phyloP scores from a whole-genome alignment of 2,797 vertebrate species.

The Acropternis orthonyx region DNA sequence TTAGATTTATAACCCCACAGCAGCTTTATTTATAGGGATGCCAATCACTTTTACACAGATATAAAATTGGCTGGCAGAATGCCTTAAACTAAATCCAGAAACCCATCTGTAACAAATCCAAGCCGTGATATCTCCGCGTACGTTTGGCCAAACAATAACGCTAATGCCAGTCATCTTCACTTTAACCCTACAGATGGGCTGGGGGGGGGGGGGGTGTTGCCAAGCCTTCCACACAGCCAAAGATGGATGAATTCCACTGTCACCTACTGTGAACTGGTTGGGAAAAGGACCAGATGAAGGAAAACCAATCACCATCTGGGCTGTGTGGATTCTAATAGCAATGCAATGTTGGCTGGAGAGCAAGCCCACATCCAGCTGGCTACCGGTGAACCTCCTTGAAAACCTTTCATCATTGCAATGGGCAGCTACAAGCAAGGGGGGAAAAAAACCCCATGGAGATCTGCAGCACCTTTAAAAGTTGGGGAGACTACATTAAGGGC shows the following conservation, averaged over 20 bases:
- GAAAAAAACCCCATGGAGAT: not conserved
- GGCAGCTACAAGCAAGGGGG: not conserved
- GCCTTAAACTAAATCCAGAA: constrained; percentile 50
- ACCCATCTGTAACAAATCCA: constrained; percentile 64
- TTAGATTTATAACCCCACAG: constrained; percentile 55
- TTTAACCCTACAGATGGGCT: not conserved
- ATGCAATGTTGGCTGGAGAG: rapidly evolving
- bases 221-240: not conserved
- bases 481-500: not conserved
- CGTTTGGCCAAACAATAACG: constrained; percentile 5
- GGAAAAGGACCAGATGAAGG: not conserved
- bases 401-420: not conserved
- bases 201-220: not conserved
- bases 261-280: not conserved
- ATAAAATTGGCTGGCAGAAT: constrained; percentile 52
- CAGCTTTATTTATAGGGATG: constrained; percentile 64
- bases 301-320: not conserved
- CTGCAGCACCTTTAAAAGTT: not conserved
- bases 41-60: constrained; percentile 62
- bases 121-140: constrained; percentile 15
- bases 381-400: not conserved
- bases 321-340: not conserved
- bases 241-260: not conserved
- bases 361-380: not conserved
- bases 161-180: constrained; percentile 19